These are phyloP conservation scores for Protomyctophum bolini DNA, from an alignment of 2,113 vertebrate species.

Conservation along the genomic window DNA sequence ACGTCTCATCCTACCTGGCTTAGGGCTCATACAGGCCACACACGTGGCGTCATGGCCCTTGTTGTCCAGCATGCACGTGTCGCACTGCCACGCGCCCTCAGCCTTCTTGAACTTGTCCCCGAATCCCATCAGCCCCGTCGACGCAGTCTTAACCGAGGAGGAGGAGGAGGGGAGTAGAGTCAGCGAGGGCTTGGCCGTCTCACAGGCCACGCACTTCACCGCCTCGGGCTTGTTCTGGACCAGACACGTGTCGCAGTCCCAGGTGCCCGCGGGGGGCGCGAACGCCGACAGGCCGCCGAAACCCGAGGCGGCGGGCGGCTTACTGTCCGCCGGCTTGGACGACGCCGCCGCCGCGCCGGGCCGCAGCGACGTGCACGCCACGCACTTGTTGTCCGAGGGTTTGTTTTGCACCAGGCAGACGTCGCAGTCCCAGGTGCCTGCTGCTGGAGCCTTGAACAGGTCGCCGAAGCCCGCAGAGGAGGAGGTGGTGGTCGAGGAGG, in stretches of 20 bases:
- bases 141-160: slow-evolving; percentile 69
- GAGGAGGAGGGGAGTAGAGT: slow-evolving; percentile 78
- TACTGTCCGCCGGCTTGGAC: slow-evolving; percentile 56
- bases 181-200: slow-evolving; percentile 87
- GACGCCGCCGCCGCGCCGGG: slow-evolving; percentile 13
- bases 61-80: slow-evolving; percentile 87
- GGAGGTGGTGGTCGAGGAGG: slow-evolving; percentile 65
- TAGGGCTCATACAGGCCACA: slow-evolving; percentile 86
- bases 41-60: slow-evolving; percentile 89
- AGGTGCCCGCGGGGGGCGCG: slow-evolving; percentile 82
- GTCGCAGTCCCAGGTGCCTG: slow-evolving; percentile 84
- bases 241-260: slow-evolving; percentile 97
- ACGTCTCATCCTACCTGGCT: slow-evolving; percentile 74
- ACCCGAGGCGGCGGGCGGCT: slow-evolving; percentile 58
- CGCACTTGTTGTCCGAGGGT: slow-evolving; percentile 59
- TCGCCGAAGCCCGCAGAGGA: slow-evolving; percentile 75
- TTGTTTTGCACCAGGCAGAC: slow-evolving; percentile 83
- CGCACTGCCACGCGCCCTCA: slow-evolving; percentile 90
- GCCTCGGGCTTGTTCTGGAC: slow-evolving; percentile 92
- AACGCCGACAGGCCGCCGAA: slow-evolving; percentile 89
- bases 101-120: slow-evolving; percentile 92
- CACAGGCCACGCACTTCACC: slow-evolving; percentile 93
- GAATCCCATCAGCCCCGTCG: slow-evolving; percentile 78
- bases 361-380: background rate
- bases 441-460: slow-evolving; percentile 76